phyloP scores from a whole-genome alignment of 2,113 vertebrate species.

The Machaerirhynchus nigripectus region DNA sequence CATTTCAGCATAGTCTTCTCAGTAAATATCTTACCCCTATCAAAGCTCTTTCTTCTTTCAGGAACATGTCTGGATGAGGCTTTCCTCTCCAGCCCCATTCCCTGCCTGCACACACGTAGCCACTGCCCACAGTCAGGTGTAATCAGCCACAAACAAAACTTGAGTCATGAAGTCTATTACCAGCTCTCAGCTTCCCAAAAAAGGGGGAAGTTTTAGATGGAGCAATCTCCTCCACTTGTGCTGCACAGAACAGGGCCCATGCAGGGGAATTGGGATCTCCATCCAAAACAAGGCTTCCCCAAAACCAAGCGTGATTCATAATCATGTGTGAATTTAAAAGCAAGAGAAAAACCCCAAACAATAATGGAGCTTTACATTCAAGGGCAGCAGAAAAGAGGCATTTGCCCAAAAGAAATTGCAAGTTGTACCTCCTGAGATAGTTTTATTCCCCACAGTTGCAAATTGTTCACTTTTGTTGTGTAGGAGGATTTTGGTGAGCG shows the following conservation, averaged over 20 bases:
- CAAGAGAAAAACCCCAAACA: neutral
- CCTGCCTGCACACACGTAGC: neutral
- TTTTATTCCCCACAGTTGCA: neutral
- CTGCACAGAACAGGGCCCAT: neutral
- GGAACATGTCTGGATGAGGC: neutral
- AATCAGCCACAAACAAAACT: neutral
- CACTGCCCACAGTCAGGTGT: neutral
- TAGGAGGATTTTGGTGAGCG: neutral
- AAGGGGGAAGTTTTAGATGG: fast-evolving
- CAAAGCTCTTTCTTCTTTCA: neutral
- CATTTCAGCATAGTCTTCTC: neutral
- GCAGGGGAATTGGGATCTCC: neutral
- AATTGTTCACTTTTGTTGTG: neutral
- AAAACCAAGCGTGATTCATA: neutral
- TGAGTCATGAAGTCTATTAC: neutral
- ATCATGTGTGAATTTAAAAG: neutral
- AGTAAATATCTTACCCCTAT: neutral
- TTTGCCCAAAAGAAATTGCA: neutral
- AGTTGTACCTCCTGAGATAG: neutral
- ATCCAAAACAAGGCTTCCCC: neutral
- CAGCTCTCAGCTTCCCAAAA: neutral
- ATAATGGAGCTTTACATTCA: neutral
- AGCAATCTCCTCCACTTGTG: neutral
- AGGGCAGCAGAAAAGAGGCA: neutral
- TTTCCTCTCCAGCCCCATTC: neutral